Percentiles rank a stretch among this genome's conserved stretches.
Evolutionary conservation across 2,888 invertebrate genomes (phyloP).

Genomic region (Agrotis exclamationis): DNA sequence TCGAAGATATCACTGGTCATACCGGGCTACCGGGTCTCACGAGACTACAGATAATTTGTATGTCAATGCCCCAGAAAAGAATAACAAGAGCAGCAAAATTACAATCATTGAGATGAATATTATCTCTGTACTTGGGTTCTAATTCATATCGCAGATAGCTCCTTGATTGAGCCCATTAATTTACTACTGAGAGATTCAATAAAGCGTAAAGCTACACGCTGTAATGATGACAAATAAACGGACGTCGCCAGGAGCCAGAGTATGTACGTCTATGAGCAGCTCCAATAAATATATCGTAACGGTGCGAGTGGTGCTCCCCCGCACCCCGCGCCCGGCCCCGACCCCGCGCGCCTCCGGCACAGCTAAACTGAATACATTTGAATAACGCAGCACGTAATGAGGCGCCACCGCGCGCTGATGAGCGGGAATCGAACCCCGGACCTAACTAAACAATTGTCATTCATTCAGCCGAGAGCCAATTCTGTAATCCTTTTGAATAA

Average conservation of each 20-base stretch:
- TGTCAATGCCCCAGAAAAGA: not conserved
- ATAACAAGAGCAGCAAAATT: conserved; percentile 16
- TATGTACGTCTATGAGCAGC: conserved; percentile 42
- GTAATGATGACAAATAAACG: conserved; percentile 61
- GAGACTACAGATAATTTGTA: not conserved
- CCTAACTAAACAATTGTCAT: conserved; percentile 78
- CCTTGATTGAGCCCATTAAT: conserved; percentile 51
- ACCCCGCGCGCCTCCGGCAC: conserved; percentile 54
- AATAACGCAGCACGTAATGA: conserved; percentile 80
- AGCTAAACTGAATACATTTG: conserved; percentile 81
- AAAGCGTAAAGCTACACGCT: conserved; percentile 46
- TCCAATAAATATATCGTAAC: conserved; percentile 58
- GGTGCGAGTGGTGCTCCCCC: not conserved
- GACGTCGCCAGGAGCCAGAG: conserved; percentile 46
- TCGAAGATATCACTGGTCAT: no score
- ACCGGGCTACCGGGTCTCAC: no score
- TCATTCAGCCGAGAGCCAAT: conserved; percentile 72
- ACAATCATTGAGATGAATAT: conserved; percentile 33
- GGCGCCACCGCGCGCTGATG: conserved; percentile 74
- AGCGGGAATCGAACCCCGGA: conserved; percentile 76
- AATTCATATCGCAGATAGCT: conserved; percentile 40
- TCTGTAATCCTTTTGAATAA: conserved; percentile 75
- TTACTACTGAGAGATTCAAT: conserved; percentile 44
- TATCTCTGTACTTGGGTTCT: conserved; percentile 14
- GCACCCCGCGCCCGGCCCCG: no score